Percentiles rank a stretch among this genome's conserved stretches.
Conservation (phyloP, 2,888 invertebrate genomes). For the Oscheius sp. region DNA sequence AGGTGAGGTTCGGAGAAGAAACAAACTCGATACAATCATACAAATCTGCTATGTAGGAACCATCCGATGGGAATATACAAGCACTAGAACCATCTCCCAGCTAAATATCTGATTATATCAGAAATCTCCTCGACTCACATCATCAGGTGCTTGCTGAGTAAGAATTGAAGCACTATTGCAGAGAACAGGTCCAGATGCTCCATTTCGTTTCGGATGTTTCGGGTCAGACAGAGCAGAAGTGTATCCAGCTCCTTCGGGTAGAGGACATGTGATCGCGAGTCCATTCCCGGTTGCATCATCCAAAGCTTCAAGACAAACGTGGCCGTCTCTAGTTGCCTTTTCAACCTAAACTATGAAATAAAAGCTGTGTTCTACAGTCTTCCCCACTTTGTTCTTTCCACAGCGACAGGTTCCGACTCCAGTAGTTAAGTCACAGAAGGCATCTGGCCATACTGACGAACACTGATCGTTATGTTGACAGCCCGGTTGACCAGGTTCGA, state of each 20-base stretch:
- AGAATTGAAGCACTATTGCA: slow-evolving; percentile 59
- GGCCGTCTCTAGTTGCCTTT: slow-evolving; percentile 62
- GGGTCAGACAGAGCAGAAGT: slow-evolving; percentile 61
- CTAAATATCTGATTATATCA: slow-evolving; percentile 39
- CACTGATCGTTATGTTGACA: slow-evolving; percentile 66
- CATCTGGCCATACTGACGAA: slow-evolving; percentile 66
- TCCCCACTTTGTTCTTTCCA: slow-evolving; percentile 58
- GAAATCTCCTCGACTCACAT: slow-evolving; percentile 56
- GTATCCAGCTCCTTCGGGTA: slow-evolving; percentile 66
- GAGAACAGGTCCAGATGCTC: slow-evolving; percentile 60
- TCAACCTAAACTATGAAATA: slow-evolving; percentile 44
- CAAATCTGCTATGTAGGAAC: slow-evolving; percentile 61
- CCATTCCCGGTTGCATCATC: slow-evolving; percentile 65
- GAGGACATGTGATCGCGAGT: slow-evolving; percentile 63
- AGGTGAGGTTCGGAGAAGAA: slow-evolving; percentile 56
- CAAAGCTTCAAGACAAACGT: slow-evolving; percentile 62
- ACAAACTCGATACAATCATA: slow-evolving; percentile 66
- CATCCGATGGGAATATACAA: slow-evolving; percentile 62
- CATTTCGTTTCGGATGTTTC: slow-evolving; percentile 61
- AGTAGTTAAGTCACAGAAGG: slow-evolving; percentile 62
- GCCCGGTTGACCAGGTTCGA: slow-evolving; percentile 66
- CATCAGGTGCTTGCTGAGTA: slow-evolving; percentile 54
- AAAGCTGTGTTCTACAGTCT: background rate
- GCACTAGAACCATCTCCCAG: slow-evolving; percentile 61
- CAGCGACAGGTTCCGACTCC: slow-evolving; percentile 66